A percentile compares a stretch with the other conserved stretches of the same genome.
These are phyloP conservation scores for Stomatorhinus ivindoensis DNA, from an alignment of 2,113 vertebrate species.

Conservation along the genomic window DNA sequence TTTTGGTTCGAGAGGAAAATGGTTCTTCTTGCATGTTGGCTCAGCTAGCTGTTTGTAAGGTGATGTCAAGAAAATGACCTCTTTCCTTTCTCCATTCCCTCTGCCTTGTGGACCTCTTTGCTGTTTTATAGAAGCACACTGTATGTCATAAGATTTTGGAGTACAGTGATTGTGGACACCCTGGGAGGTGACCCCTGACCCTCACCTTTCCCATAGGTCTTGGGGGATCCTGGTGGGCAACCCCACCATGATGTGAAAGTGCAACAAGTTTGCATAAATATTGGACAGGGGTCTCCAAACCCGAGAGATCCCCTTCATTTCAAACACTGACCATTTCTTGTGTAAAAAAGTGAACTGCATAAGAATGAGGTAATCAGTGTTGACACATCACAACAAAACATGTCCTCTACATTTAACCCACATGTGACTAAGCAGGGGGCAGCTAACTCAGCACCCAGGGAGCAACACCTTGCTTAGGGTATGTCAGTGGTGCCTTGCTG, in stretches of 20 bases:
- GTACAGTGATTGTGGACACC: background rate
- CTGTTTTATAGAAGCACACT: background rate
- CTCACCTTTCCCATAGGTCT: background rate
- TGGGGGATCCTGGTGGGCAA: background rate
- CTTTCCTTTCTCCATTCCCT: background rate
- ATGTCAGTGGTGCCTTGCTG: too few species aligned
- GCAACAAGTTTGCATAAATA: background rate
- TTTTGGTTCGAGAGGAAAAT: background rate
- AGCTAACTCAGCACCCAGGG: too few species aligned
- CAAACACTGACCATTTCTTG: background rate
- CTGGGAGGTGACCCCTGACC: background rate
- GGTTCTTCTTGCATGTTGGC: background rate
- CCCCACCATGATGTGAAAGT: background rate
- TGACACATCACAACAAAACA: too few species aligned
- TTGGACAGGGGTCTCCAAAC: background rate
- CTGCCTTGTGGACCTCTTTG: background rate
- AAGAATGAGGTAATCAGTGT: background rate
- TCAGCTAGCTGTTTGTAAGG: background rate
- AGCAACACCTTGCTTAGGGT: too few species aligned
- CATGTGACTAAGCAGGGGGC: too few species aligned
- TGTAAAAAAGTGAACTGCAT: background rate
- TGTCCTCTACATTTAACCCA: too few species aligned
- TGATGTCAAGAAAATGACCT: background rate
- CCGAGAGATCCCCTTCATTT: background rate
- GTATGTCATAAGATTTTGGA: background rate